Percentiles rank a stretch among this genome's conserved stretches.
Conservation (phyloP, 2,113 vertebrate genomes). For the Laticauda colubrina region DNA sequence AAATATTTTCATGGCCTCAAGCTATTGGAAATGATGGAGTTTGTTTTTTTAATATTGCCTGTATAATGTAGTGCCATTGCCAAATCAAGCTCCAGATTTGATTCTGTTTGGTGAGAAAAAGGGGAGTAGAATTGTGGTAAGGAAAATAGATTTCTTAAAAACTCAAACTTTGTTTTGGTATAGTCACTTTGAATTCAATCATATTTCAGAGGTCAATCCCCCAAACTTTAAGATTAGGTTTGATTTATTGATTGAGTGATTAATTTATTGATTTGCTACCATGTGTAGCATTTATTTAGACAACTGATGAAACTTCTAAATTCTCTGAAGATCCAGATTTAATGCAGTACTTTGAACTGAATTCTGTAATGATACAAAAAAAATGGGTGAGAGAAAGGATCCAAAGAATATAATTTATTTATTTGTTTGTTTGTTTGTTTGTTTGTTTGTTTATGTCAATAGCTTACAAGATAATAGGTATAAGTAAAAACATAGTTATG, state of each 20-base stretch:
- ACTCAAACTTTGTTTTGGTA: conserved; percentile 5
- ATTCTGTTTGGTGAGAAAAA: conserved; percentile 16
- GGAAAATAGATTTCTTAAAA: conserved; percentile 34
- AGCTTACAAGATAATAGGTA: too few species aligned
- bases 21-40: conserved; percentile 51
- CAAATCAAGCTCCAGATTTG: conserved; percentile 42
- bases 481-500: too few species aligned
- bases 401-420: not conserved
- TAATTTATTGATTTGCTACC: conserved; percentile 1
- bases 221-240: accelerated
- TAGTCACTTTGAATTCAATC: not conserved
- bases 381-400: not conserved
- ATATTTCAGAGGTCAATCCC: not conserved
- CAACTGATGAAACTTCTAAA: not conserved
- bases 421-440: too few species aligned
- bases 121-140: not conserved
- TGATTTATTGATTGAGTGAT: not conserved
- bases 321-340: not conserved
- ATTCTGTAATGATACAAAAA: not conserved
- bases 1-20: conserved; percentile 60
- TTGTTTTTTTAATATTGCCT: conserved; percentile 38
- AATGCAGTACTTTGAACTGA: not conserved
- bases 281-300: not conserved
- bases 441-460: too few species aligned
- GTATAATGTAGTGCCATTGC: conserved; percentile 47